Evolutionary conservation across 1,140 invertebrate genomes (phyloP).

Genomic region (Ridgeia piscesae): DNA sequence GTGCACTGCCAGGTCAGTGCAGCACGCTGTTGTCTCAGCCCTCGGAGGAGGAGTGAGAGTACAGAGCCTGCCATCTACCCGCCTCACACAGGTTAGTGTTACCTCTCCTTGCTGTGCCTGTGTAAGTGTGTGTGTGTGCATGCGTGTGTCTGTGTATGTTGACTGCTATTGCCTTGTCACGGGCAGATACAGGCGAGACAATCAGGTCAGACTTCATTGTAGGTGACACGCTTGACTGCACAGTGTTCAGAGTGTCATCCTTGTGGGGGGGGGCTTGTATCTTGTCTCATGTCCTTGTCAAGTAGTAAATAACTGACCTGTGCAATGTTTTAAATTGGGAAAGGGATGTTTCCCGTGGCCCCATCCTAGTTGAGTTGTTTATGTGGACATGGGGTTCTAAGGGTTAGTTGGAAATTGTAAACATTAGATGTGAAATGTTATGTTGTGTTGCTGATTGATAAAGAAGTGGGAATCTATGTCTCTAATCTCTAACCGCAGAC

Average conservation of each 20-base stretch:
- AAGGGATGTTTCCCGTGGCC: no score
- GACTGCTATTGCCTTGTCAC: neutral
- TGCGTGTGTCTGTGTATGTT: neutral
- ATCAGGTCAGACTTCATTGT: neutral
- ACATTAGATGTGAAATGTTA: no score
- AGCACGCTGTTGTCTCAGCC: neutral
- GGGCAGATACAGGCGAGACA: neutral
- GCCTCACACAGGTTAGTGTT: neutral
- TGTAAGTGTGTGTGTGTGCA: neutral
- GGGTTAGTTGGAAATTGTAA: no score
- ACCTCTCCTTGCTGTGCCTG: neutral
- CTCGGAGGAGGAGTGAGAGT: neutral
- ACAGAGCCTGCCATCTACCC: neutral
- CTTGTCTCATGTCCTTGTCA: neutral
- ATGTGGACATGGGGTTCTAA: no score
- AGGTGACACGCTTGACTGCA: neutral
- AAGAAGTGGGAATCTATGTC: no score
- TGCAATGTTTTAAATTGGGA: neutral
- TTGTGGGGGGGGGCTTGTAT: neutral
- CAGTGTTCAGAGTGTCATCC: neutral
- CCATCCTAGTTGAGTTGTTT: no score
- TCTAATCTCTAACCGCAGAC: no score
- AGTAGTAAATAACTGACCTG: neutral
- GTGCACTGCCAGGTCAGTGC: neutral
- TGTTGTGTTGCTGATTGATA: no score